Evolutionary conservation across 2,113 vertebrate genomes (phyloP).

Genomic region (Nothoprocta perdicaria): DNA sequence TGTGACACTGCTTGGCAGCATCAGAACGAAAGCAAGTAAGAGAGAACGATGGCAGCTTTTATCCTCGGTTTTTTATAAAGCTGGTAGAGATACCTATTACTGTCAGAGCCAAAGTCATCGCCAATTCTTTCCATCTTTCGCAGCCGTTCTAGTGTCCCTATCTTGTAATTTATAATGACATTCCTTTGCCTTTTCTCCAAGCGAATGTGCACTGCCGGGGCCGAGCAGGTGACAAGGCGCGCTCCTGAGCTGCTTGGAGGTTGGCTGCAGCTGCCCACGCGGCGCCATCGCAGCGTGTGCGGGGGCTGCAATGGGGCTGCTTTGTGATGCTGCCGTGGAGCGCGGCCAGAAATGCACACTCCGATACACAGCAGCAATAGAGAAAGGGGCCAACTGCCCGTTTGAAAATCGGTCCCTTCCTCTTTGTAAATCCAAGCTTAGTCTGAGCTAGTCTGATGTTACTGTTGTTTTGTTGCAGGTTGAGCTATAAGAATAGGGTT

Average conservation of each 20-base stretch:
- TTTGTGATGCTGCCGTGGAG: background rate
- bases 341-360: background rate
- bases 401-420: background rate
- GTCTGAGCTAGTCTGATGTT: background rate
- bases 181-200: background rate
- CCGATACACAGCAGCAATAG: rapidly evolving
- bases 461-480: background rate
- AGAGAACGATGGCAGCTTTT: background rate
- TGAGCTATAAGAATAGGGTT: background rate
- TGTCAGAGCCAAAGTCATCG: background rate
- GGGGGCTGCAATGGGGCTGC: background rate
- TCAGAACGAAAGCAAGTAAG: background rate
- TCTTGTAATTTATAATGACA: background rate
- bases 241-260: background rate
- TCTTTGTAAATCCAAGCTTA: background rate
- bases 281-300: background rate
- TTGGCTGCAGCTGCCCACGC: background rate
- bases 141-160: background rate
- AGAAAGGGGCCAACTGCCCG: background rate
- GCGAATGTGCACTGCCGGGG: background rate
- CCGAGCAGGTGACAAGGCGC: background rate
- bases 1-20: background rate
- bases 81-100: background rate
- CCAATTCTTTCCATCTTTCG: background rate
- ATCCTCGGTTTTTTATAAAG: background rate